Conservation (phyloP, 2,888 invertebrate species). For the Orchesella flavescens region DNA sequence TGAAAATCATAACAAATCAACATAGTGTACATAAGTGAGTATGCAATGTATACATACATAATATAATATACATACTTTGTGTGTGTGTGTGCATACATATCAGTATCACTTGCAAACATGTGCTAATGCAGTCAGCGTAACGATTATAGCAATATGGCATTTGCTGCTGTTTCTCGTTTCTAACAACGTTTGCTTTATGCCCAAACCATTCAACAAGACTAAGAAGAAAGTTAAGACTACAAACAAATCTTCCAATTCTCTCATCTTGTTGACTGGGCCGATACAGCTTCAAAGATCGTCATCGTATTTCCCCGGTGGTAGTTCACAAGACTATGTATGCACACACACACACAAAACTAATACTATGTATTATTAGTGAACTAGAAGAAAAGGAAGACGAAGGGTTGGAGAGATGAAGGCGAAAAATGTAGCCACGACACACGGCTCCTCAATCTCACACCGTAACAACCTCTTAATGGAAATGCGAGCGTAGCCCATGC, state of each 20-base stretch:
- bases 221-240: neutral
- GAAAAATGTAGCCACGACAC: neutral
- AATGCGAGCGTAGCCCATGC: neutral
- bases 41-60: neutral
- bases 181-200: conserved; percentile 4
- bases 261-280: neutral
- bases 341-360: too few species aligned
- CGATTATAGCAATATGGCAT: neutral
- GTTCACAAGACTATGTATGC: conserved; percentile 22
- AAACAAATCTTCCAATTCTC: neutral
- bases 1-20: conserved; percentile 47
- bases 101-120: too few species aligned
- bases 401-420: neutral
- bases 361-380: neutral
- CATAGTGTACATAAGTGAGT: conserved; percentile 13
- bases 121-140: neutral
- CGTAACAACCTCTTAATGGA: neutral
- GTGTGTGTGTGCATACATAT: too few species aligned
- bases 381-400: neutral
- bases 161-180: neutral
- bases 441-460: neutral
- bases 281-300: conserved; percentile 46
- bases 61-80: too few species aligned
- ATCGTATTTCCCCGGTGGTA: conserved; percentile 61
- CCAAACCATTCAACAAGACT: neutral